Percentiles rank a stretch among this genome's conserved stretches.
phyloP scores from a whole-genome alignment of 92 coral and sea anemone genomes.

The Actinernus sp. region DNA sequence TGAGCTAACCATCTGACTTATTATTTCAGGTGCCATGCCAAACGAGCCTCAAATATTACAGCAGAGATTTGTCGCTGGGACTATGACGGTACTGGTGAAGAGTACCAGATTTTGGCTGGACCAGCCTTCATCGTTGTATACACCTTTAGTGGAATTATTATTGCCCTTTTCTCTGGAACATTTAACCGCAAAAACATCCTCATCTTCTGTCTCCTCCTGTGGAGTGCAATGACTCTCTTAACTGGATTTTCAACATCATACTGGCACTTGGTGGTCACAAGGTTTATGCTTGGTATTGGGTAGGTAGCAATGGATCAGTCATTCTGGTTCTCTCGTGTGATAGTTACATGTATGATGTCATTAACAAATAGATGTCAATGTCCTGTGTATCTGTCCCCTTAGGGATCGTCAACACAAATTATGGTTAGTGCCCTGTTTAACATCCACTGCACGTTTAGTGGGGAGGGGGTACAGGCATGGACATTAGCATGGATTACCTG shows the following conservation, averaged over 20 bases:
- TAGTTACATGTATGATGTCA: too few relatives aligned
- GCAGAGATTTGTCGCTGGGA: constrained; percentile 83
- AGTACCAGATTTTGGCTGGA: constrained; percentile 95
- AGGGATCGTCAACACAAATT: too few relatives aligned
- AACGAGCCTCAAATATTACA: constrained; percentile 23
- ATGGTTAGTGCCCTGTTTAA: too few relatives aligned
- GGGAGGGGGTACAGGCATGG: too few relatives aligned
- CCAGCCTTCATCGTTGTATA: constrained; percentile 94
- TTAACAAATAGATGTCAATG: too few relatives aligned
- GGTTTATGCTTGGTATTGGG: constrained; percentile 97
- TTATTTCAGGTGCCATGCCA: constrained; percentile 69
- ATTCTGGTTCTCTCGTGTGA: too few relatives aligned
- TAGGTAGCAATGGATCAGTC: constrained; percentile 51
- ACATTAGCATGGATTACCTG: too few relatives aligned
- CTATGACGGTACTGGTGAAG: constrained; percentile 93
- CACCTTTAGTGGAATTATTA: constrained; percentile 92
- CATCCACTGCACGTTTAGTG: too few relatives aligned
- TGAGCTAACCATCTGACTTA: too few relatives aligned
- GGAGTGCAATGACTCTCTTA: constrained; percentile 94
- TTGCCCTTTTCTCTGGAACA: constrained; percentile 87
- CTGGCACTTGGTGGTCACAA: constrained; percentile 91
- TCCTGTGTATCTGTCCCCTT: too few relatives aligned
- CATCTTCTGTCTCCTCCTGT: constrained; percentile 81
- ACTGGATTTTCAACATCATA: constrained; percentile 94
- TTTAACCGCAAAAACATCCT: constrained; percentile 84